Evolutionary conservation across 2,113 vertebrate species (phyloP), one percentile per base, ranked within the genome.

Genomic region (Syngnathus typhle): DNA sequence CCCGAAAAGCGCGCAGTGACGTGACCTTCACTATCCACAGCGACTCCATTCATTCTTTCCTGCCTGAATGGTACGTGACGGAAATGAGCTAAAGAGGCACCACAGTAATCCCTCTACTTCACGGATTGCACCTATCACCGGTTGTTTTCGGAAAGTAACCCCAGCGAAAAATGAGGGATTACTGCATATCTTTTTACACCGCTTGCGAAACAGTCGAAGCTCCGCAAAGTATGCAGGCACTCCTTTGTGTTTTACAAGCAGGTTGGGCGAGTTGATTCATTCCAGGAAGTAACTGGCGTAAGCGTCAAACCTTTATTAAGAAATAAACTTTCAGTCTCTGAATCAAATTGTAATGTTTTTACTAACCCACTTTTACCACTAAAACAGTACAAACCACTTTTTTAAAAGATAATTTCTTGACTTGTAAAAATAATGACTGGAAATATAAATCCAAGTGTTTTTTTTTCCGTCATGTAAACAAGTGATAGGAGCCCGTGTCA

Each of bases 41-140:
- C 60, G 91, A 92, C 62, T 88, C 89, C 0, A 75, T 84, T 16
- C 86, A 92, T 9, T 83, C 87, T 41, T 94, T 96, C 80, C 85
- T 96, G 62, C 93, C 93, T 1, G 79, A 79, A 3, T 95, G 94
- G 94, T 96, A 91, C 0, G 80, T 94, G 70, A 87, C 88, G 15
- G 86, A 89, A 54, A 76, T 93, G 79, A 73, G 18, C 5, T 71
- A n/a, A 36, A 56, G 65, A 79, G 27, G 4, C 49, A 65, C 7
- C 71, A 18, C 27, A 32, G 27, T 32, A 32, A 32, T 32, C 27
- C 27, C 27, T 32, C 27, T 32, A 32, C 27, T 32, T 32, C 27
- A 32, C 27, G 27, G 27, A 32, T 32, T 32, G 27, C 27, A 32
- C 27, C 27, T 32, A 32, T 32, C 27, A 32, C 27, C 27, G 27